Conservation (phyloP, 2,113 vertebrate species). For the Vimba vimba region DNA sequence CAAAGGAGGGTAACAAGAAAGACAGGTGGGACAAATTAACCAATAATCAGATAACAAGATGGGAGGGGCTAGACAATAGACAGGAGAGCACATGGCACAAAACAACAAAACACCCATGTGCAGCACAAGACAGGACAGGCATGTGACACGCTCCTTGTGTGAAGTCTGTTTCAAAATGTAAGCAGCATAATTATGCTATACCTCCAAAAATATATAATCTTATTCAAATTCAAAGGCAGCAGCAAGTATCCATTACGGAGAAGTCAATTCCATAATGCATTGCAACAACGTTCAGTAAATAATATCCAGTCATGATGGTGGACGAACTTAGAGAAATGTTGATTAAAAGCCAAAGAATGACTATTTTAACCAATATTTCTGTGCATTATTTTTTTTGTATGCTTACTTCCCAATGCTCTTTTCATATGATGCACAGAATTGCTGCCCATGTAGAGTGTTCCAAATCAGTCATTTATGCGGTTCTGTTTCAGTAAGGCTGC, state of each 20-base stretch:
- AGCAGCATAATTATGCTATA: neutral
- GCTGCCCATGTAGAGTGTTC: neutral
- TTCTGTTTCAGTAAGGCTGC: neutral
- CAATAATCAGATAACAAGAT: too few relatives aligned
- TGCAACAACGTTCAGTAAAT: neutral
- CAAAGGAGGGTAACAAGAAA: too few relatives aligned
- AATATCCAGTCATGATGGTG: neutral
- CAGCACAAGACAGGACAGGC: too few relatives aligned
- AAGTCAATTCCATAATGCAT: neutral
- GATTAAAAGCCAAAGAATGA: neutral
- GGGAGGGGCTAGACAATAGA: too few relatives aligned
- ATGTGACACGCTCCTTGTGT: neutral
- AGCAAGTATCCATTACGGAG: neutral
- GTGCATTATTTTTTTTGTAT: neutral
- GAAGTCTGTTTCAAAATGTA: neutral
- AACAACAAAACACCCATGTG: too few relatives aligned
- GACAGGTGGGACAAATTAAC: too few relatives aligned
- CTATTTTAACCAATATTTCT: neutral
- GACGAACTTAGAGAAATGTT: neutral
- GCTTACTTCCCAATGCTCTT: neutral
- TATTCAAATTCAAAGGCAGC: neutral
- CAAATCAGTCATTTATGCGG: neutral
- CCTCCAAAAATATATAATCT: neutral
- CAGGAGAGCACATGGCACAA: too few relatives aligned
- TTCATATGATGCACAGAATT: neutral